Conservation (phyloP, 2,113 vertebrate genomes). For the Lepus timidus region DNA sequence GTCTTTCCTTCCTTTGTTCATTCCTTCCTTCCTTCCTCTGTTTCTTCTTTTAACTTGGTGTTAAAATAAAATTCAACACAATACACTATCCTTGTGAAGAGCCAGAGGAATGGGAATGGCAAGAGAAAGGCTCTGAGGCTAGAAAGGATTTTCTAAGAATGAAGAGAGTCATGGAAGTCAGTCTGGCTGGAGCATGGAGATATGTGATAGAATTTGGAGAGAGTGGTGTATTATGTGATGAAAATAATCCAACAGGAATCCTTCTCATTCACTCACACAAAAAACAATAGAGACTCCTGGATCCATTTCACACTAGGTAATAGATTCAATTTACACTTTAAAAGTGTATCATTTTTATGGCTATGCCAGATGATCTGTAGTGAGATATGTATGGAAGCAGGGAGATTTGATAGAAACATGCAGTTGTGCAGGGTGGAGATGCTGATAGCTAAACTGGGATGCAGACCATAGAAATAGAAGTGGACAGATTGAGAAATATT, state of each 20-base stretch:
- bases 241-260: neutral
- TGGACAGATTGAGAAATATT: neutral
- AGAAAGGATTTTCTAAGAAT: neutral
- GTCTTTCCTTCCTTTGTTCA: too few species aligned
- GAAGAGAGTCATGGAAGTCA: neutral
- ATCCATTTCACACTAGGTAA: constrained; percentile 19
- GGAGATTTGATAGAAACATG: neutral
- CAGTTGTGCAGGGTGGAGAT: neutral
- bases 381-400: constrained; percentile 25
- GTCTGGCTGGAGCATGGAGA: neutral
- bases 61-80: too few species aligned
- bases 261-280: neutral
- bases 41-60: too few species aligned
- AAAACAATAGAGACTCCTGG: neutral
- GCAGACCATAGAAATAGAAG: neutral
- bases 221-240: neutral
- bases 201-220: neutral
- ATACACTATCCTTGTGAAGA: neutral
- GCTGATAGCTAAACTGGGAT: neutral
- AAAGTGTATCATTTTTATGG: constrained; percentile 20
- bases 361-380: neutral
- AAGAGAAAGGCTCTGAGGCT: neutral
- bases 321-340: constrained; percentile 16
- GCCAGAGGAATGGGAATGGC: neutral
- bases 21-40: too few species aligned